Conservation (phyloP, 1,140 invertebrate genomes). For the Drosophila ohnishii region DNA sequence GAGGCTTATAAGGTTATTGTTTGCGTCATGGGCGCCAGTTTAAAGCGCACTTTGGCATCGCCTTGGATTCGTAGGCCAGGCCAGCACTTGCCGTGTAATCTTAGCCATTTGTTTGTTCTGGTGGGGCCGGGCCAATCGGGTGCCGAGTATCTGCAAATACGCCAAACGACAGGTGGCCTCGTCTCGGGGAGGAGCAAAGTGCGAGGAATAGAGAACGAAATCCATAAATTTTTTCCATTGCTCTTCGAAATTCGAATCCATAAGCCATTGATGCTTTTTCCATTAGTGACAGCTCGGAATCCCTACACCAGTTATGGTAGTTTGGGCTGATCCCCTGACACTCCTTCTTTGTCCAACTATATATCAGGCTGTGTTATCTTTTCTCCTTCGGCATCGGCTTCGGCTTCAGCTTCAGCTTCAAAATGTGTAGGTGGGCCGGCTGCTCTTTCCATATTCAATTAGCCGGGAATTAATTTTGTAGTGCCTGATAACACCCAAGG, state of each 20-base stretch:
- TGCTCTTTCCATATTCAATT: constrained; percentile 62
- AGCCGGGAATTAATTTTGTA: constrained; percentile 62
- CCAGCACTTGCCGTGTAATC: constrained; percentile 47
- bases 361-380: constrained; percentile 6
- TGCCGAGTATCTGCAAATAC: constrained; percentile 45
- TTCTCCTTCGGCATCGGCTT: constrained; percentile 22
- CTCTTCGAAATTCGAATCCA: constrained; percentile 55
- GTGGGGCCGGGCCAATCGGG: not conserved
- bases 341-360: constrained; percentile 13
- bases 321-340: constrained; percentile 19
- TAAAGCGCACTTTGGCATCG: constrained; percentile 59
- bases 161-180: constrained; percentile 47
- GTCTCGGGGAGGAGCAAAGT: constrained; percentile 6
- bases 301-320: constrained; percentile 26
- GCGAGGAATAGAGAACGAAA: constrained; percentile 50
- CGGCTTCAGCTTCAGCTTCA: constrained; percentile 24
- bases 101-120: constrained; percentile 58
- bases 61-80: constrained; percentile 44
- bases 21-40: constrained; percentile 75
- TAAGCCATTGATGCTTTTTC: constrained; percentile 80
- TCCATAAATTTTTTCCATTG: constrained; percentile 75
- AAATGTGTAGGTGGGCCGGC: not conserved
- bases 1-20: constrained; percentile 75
- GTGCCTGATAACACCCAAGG: constrained; percentile 47
- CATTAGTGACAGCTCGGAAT: constrained; percentile 63